Conservation (phyloP, 2,888 invertebrate genomes). For the Nipponacmea schrenckii region DNA sequence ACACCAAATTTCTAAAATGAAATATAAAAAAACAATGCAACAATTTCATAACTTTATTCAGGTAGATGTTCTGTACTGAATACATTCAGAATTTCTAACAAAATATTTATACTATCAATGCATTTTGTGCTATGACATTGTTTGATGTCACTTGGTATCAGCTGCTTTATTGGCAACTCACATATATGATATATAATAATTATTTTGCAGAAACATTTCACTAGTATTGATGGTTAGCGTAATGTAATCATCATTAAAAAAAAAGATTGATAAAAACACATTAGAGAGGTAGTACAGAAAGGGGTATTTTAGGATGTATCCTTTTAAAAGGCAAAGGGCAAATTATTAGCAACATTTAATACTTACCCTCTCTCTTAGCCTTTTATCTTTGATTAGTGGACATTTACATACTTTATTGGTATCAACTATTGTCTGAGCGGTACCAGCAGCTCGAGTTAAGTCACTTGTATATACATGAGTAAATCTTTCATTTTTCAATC, state of each 20-base stretch:
- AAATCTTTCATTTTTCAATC: slow-evolving; percentile 55
- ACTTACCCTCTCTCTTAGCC: slow-evolving; percentile 57
- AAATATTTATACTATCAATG: not conserved
- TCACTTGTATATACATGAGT: slow-evolving; percentile 62
- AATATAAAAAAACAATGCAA: not conserved
- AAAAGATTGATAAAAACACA: too few relatives aligned
- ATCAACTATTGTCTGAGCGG: slow-evolving; percentile 50
- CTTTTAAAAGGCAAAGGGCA: not conserved
- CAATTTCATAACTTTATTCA: not conserved
- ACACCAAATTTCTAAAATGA: slow-evolving; percentile 55
- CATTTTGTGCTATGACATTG: too few relatives aligned
- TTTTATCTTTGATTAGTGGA: slow-evolving; percentile 43
- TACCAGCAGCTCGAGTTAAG: slow-evolving; percentile 52
- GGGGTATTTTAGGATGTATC: not conserved
- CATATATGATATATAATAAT: too few relatives aligned
- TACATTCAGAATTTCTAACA: not conserved
- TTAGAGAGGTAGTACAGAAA: too few relatives aligned
- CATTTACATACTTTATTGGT: slow-evolving; percentile 42
- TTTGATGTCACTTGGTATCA: too few relatives aligned
- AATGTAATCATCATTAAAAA: too few relatives aligned
- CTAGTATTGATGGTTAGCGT: too few relatives aligned
- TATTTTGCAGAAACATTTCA: too few relatives aligned
- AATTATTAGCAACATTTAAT: not conserved
- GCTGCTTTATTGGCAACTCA: too few relatives aligned
- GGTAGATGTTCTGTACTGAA: too few relatives aligned